Conservation (phyloP, 2,888 invertebrate species). For the Dynastes hyllus region DNA sequence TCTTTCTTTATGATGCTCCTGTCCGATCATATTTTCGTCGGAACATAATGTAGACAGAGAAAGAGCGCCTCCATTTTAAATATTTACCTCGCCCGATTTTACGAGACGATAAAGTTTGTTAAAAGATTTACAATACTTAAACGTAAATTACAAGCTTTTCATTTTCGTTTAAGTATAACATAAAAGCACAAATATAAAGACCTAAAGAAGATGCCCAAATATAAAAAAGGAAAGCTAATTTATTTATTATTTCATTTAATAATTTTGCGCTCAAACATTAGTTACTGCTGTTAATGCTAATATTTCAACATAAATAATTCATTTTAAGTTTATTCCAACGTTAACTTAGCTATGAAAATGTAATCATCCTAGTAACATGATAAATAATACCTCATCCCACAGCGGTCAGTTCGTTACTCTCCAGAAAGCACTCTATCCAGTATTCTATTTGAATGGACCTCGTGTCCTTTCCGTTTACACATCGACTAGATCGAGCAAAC, state of each 20-base stretch:
- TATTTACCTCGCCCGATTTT: conserved; percentile 23
- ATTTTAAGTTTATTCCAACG: too few relatives aligned
- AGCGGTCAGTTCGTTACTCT: conserved; percentile 5
- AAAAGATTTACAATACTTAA: conserved; percentile 14
- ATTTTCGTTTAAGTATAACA: not conserved
- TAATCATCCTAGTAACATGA: not conserved
- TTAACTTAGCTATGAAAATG: too few relatives aligned
- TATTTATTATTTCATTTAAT: too few relatives aligned
- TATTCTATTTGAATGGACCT: conserved; percentile 47
- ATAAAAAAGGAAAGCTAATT: too few relatives aligned
- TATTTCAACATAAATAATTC: too few relatives aligned
- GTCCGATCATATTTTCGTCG: conserved; percentile 19
- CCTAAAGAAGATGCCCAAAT: too few relatives aligned
- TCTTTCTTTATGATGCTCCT: conserved; percentile 20
- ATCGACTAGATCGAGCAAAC: conserved; percentile 39
- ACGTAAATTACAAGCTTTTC: not conserved
- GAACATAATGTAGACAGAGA: conserved; percentile 13
- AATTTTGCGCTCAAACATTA: too few relatives aligned
- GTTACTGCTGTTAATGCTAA: too few relatives aligned
- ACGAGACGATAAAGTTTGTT: conserved; percentile 31
- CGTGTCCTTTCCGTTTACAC: conserved; percentile 37
- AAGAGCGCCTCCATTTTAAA: conserved; percentile 26
- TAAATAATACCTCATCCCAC: conserved; percentile 1
- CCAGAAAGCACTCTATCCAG: conserved; percentile 47
- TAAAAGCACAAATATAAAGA: not conserved